Conservation (phyloP, 2,797 vertebrate genomes). For the Pangasius djambal region DNA sequence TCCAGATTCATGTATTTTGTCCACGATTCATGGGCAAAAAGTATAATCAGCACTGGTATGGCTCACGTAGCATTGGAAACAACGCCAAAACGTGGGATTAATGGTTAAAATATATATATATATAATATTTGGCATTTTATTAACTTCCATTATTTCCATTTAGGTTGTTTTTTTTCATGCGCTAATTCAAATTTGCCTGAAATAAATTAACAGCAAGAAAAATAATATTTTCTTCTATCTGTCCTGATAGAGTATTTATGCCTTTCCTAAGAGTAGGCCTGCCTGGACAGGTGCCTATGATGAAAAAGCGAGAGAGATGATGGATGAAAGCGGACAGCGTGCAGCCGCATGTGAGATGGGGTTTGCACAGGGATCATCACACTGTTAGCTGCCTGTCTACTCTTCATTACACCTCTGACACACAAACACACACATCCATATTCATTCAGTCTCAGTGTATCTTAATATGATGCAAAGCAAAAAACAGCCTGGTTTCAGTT, state of each 20-base stretch:
- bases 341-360: conserved; percentile 43
- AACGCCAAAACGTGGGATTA: no score
- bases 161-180: neutral
- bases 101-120: neutral
- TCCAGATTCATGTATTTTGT: neutral
- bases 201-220: neutral
- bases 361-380: conserved; percentile 51
- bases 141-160: neutral
- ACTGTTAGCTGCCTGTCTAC: conserved; percentile 43
- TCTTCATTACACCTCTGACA: conserved; percentile 37
- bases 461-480: conserved; percentile 6
- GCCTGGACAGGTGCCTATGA: neutral
- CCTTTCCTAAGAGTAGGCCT: neutral
- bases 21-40: neutral
- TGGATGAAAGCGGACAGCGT: conserved; percentile 42
- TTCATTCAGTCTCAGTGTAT: conserved; percentile 4
- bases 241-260: neutral
- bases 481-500: neutral
- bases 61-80: neutral
- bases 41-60: no score
- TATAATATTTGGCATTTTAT: neutral
- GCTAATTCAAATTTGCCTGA: neutral
- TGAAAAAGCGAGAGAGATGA: conserved; percentile 5
- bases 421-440: conserved; percentile 21
- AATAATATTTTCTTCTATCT: neutral